Base-by-base conservation (phyloP, 2,888 invertebrate species). In the Watsonalla binaria region DNA sequence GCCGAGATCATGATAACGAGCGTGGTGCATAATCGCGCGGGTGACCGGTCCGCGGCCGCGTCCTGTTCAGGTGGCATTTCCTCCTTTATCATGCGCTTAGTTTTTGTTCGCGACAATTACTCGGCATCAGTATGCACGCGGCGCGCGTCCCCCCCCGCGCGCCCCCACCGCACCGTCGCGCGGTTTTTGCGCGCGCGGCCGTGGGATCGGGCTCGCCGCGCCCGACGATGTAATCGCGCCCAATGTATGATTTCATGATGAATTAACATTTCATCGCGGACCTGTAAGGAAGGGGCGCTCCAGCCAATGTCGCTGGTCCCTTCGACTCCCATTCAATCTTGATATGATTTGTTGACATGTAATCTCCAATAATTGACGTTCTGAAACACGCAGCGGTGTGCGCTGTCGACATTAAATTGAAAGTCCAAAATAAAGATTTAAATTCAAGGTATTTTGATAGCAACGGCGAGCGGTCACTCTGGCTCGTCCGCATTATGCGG, bases 111-210 rank as follows among this genome's bases (percentile, higher is more conserved):
- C 68, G 71, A 77, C 82, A 84, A 88, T 86, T 86, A 84, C 79
- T 71, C 70, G 72, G 77, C 82, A 85, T 86, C 86, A 80, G 85
- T 83, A 86, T 87, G 86, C 88, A 82, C 69, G 82, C 75, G 75
- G 80, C 77, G 74, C 74, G 63, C 61, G 64, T 57, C 63, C 59
- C 63, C 62, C 73, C 61, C 60, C 54, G 54, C 55, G 51, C 51
- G 50, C 50, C 64, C 55, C 52, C 57, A 60, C 62, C 60, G 62
- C 59, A 60, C 59, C 59, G 62, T 62, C 54, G 51, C 61, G 37
- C 34, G 34, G 47, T 51, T 45, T 51, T 45, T 51, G 51, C 51
- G 45, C 46, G 39, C 13, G 35, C 52, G 47, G 5, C 46, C 39
- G 49, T 49, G 49, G 49, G 49, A 49, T 14, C 49, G 39, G 4